Conservation (phyloP, 2,888 invertebrate genomes). For the Apamea monoglypha region DNA sequence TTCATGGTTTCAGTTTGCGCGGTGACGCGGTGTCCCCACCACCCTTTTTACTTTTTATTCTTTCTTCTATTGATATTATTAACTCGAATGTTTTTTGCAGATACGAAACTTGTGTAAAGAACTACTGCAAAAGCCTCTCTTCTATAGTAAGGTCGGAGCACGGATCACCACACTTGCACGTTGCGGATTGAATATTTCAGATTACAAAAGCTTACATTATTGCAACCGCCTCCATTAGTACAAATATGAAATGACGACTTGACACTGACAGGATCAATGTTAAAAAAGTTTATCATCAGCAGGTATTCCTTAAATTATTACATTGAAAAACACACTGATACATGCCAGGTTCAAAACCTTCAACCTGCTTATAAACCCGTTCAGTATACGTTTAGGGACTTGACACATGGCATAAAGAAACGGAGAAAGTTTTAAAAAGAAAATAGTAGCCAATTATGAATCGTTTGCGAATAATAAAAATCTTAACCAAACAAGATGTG, state of each 20-base stretch:
- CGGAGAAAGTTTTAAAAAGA: not conserved
- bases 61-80: not conserved
- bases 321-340: not conserved
- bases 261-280: not conserved
- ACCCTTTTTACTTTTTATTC: not conserved
- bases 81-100: not conserved
- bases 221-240: too few species aligned
- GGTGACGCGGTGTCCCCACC: too few species aligned
- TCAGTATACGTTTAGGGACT: not conserved
- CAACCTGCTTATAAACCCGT: not conserved
- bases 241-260: not conserved
- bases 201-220: not conserved
- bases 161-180: not conserved
- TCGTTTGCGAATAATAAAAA: conserved; percentile 13
- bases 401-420: not conserved
- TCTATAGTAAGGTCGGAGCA: not conserved
- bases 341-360: not conserved
- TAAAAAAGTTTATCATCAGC: not conserved
- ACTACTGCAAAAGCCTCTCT: not conserved
- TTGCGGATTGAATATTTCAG: not conserved
- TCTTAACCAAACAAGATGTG: conserved; percentile 34
- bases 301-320: too few species aligned
- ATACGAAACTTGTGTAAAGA: too few species aligned
- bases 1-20: too few species aligned
- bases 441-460: conserved; percentile 10